These are phyloP conservation scores for Phataginus tricuspis DNA, from an alignment of 2,797 vertebrate genomes.

Conservation along the genomic window DNA sequence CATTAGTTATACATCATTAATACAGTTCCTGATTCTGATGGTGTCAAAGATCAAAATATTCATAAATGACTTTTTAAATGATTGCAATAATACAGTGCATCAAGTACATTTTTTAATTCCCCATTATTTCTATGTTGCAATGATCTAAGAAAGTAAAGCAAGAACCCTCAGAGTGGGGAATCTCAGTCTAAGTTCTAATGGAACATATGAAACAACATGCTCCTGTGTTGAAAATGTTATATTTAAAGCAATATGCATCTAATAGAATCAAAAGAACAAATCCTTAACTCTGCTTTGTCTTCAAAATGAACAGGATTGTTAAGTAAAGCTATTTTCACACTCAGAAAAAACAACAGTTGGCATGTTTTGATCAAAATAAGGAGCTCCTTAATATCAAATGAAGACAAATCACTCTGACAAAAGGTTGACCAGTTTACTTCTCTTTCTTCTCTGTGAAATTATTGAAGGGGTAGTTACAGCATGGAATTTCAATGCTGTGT, in stretches of 20 bases:
- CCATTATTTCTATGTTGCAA: not conserved
- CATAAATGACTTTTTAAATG: not conserved
- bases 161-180: not conserved
- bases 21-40: not conserved
- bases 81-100: not conserved
- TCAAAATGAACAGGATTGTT: not conserved
- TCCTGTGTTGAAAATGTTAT: not conserved
- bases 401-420: slow-evolving; percentile 17
- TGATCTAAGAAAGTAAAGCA: not conserved
- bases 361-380: slow-evolving; percentile 21
- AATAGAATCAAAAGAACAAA: slow-evolving; percentile 4
- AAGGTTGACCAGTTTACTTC: not conserved
- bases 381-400: not conserved
- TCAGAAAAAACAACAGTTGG: not conserved
- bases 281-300: not conserved
- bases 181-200: not conserved
- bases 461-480: not conserved
- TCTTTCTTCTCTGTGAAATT: slow-evolving; percentile 10
- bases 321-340: not conserved
- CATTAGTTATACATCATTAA: not conserved
- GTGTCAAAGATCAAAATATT: not conserved
- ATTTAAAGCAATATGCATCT: not conserved
- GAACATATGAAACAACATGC: not conserved
- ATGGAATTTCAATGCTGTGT: not conserved
- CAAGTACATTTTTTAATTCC: not conserved